These are phyloP conservation scores for Capitella teleta DNA, from an alignment of 1,140 invertebrate species.

Conservation along the genomic window DNA sequence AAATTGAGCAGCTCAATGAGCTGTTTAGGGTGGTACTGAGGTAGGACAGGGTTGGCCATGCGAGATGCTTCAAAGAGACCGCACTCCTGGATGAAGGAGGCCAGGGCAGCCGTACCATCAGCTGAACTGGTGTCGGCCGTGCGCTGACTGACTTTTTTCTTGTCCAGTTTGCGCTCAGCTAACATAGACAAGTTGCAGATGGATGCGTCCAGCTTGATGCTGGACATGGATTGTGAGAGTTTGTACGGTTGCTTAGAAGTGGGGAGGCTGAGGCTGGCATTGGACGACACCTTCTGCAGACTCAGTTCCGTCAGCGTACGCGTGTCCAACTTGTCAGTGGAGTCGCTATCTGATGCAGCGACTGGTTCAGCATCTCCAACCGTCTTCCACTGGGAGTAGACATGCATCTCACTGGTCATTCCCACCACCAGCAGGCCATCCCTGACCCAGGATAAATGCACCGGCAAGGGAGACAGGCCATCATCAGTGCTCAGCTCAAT, in stretches of 20 bases:
- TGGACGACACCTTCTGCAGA: constrained; percentile 44
- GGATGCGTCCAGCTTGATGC: constrained; percentile 18
- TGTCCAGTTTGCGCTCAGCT: constrained; percentile 3
- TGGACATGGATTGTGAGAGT: constrained; percentile 21
- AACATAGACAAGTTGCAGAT: constrained; percentile 13
- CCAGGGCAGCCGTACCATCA: neutral
- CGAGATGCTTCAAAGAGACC: constrained; percentile 93
- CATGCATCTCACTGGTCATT: constrained; percentile 99
- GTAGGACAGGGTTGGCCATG: constrained; percentile 87
- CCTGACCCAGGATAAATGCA: constrained; percentile 96
- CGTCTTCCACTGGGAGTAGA: constrained; percentile 85
- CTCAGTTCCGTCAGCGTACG: constrained; percentile 69
- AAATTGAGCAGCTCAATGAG: constrained; percentile 97
- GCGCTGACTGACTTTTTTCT: neutral
- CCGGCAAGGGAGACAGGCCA: constrained; percentile 86
- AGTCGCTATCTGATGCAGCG: neutral
- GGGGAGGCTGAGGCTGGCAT: constrained; percentile 43
- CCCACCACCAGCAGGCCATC: constrained; percentile 95
- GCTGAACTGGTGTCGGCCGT: neutral
- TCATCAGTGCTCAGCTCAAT: constrained; percentile 88
- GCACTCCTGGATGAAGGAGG: constrained; percentile 53
- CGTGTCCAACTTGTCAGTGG: constrained; percentile 43
- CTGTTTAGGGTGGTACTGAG: constrained; percentile 98
- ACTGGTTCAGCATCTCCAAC: constrained; percentile 13
- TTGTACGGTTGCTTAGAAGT: neutral